Evolutionary conservation across 2,888 invertebrate species (phyloP).

Genomic region (Nephrotoma flavescens): DNA sequence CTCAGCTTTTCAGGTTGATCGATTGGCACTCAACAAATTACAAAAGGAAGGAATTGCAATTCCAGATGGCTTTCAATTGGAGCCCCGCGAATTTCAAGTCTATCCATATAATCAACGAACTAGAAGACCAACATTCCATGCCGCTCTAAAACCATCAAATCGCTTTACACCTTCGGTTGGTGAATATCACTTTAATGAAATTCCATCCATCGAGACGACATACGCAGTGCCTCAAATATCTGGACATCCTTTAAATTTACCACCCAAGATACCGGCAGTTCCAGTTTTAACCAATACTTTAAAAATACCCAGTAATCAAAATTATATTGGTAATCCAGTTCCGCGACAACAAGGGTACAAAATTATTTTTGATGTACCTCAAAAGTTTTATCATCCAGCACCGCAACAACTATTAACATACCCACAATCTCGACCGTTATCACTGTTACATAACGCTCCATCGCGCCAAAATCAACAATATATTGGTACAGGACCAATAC

Average conservation of each 20-base stretch:
- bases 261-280: constrained; percentile 17
- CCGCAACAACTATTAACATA: neutral
- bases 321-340: neutral
- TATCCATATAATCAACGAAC: constrained; percentile 26
- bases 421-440: neutral
- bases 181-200: constrained; percentile 28
- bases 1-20: constrained; percentile 43
- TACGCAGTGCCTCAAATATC: constrained; percentile 37
- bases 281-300: constrained; percentile 14
- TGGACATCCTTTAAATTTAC: constrained; percentile 18
- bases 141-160: constrained; percentile 37
- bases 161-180: constrained; percentile 38
- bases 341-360: neutral
- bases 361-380: neutral
- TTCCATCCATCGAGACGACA: constrained; percentile 40
- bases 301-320: neutral
- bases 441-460: neutral
- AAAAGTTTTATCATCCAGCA: neutral
- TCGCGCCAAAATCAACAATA: neutral
- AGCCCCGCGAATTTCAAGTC: constrained; percentile 33
- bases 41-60: constrained; percentile 45
- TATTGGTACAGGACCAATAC: neutral
- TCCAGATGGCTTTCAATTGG: constrained; percentile 41
- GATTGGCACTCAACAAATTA: constrained; percentile 41
- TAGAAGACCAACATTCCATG: constrained; percentile 28